A percentile compares a stretch with the other conserved stretches of the same genome.
Evolutionary conservation across 1,140 invertebrate genomes (phyloP).

Genomic region (Gerris buenoi): DNA sequence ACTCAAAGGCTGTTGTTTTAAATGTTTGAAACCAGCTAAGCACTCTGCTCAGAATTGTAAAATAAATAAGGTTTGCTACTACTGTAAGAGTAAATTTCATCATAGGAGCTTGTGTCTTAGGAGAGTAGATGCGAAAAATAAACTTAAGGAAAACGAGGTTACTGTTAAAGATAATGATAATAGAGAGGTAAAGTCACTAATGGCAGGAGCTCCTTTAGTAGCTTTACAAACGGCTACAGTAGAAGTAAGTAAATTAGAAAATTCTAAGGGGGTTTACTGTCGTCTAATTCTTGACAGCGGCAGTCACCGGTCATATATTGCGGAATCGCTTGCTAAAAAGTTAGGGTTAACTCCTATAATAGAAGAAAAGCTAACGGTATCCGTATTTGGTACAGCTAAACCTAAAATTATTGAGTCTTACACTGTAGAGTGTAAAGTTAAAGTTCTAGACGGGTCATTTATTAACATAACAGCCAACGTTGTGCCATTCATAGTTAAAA

Average conservation of each 20-base stretch:
- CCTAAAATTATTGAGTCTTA: not conserved
- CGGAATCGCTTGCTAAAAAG: not conserved
- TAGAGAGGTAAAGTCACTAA: not conserved
- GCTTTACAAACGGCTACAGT: not conserved
- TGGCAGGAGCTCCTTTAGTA: not conserved
- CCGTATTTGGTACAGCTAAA: not conserved
- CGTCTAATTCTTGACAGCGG: not conserved
- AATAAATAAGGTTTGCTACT: not conserved
- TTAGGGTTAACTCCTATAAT: not conserved
- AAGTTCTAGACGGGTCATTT: not conserved
- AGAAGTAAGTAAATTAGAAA: not conserved
- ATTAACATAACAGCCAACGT: not conserved
- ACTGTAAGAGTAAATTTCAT: not conserved
- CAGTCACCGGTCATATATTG: not conserved
- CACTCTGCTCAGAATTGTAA: not conserved
- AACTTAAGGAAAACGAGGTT: not conserved
- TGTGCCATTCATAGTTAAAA: not conserved
- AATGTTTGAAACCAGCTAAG: not conserved
- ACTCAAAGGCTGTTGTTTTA: not conserved
- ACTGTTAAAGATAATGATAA: no score
- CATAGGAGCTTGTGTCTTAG: not conserved
- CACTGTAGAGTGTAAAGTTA: not conserved
- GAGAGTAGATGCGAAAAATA: not conserved
- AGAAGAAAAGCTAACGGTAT: not conserved
- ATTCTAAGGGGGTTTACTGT: not conserved